Evolutionary conservation across 2,888 invertebrate species (phyloP), one percentile per base, ranked within the genome.

Genomic region (Colletes collaris): DNA sequence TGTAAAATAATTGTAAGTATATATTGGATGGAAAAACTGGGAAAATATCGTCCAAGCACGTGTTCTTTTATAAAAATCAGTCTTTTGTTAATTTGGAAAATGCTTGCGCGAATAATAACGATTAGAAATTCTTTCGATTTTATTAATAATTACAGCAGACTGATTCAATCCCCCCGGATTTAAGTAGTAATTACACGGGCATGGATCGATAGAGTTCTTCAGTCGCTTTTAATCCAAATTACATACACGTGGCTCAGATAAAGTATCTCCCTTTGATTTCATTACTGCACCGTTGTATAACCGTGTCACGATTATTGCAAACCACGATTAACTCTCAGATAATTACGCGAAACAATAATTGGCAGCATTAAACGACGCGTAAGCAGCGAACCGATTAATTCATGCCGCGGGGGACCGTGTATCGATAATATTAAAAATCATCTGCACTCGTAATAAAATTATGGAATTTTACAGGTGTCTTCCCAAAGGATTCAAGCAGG

Each of bases 241-340:
- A 46, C 35, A 19, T 44, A 46, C 16, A 35, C 10, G 13, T 16
- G 37, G 10, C 5, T 16, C 62, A 8, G 50, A 8, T 19, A 27
- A 27, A 16, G 13, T 27, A 13, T 50, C 52, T 16, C 50, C 44
- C 56, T 10, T 44, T 37, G 44, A 63, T 70, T 63, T 63, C 35
- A 50, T 44, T 58, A 44, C 35, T n/a, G 52, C 27, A 2, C 13
- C 27, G 40, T 72, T 44, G 35, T 13, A 52, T 19, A 49, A 59
- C 52, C 16, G 59, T 50, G 16, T 16, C n/a, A 40, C n/a, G 19
- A 69, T 63, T 74, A 74, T 37, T 50, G 40, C 40, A 35, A 72
- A 62, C 44, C 49, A 27, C 16, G 27, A 35, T 60, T 52, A 10
- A 40, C 50, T 63, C 44, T 8, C 44, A 46, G 10, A 46, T 10